Evolutionary conservation across 2,888 invertebrate genomes (phyloP).

Genomic region (Agapetus fuscipes): DNA sequence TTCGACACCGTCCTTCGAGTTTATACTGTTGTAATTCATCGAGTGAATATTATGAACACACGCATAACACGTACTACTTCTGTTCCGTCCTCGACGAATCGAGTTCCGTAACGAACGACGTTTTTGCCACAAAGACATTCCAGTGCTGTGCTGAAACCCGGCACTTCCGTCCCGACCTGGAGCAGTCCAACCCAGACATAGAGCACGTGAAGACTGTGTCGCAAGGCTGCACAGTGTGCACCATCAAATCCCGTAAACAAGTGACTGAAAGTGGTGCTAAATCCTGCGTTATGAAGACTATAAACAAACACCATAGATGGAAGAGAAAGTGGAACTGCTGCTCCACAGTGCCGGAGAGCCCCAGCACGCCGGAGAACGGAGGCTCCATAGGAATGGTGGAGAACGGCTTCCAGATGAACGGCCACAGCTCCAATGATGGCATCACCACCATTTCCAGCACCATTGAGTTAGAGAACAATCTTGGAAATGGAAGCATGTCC

Average conservation of each 20-base stretch:
- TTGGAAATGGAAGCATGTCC: constrained; percentile 11
- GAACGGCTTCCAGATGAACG: constrained; percentile 11
- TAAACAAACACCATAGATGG: constrained; percentile 37
- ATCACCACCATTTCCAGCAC: constrained; percentile 17
- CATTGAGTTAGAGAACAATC: constrained; percentile 14
- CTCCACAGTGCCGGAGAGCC: constrained; percentile 48
- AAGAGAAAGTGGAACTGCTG: constrained; percentile 51
- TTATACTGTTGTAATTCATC: constrained; percentile 38
- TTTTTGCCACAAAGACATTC: constrained; percentile 27
- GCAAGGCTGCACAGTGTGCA: constrained; percentile 24
- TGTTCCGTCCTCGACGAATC: constrained; percentile 45
- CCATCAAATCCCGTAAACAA: constrained; percentile 16
- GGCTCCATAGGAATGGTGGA: constrained; percentile 27
- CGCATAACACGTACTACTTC: constrained; percentile 32
- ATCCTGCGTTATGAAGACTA: constrained; percentile 28
- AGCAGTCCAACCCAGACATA: constrained; percentile 23
- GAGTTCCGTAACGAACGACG: constrained; percentile 25
- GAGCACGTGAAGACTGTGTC: constrained; percentile 27
- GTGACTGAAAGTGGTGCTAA: constrained; percentile 14
- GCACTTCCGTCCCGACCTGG: constrained; percentile 15
- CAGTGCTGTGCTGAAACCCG: constrained; percentile 34
- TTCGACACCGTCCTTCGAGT: constrained; percentile 28
- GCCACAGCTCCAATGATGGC: constrained; percentile 18
- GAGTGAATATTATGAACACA: constrained; percentile 29
- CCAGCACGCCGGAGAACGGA: constrained; percentile 44